Base-by-base conservation (phyloP, 2,113 vertebrate species). In the Phaethon lepturus region DNA sequence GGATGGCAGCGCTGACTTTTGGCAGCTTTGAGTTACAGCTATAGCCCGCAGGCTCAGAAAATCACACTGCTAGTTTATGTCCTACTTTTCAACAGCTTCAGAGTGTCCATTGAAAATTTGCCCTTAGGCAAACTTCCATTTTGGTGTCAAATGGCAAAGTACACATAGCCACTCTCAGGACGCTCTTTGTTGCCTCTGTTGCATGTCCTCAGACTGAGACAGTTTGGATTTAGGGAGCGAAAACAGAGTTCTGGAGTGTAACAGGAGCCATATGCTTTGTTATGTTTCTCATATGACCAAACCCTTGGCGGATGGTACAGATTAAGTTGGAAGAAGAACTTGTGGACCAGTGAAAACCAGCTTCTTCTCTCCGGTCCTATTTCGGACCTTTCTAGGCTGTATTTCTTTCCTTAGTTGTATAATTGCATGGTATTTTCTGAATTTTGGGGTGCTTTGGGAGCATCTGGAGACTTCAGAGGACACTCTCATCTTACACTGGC, bases 71-170 rank as follows among this genome's bases (percentile, higher is more conserved):
- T 93, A 18, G 44, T 93, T 94, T 38, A 47, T 86, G 96, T 97
- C 92, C 93, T 96, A 91, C 84, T 97, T 96, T 90, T 88, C 95
- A 87, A 44, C 90, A 88, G 90, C 95, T 92, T 92, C 85, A 55
- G 76, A 84, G 81, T 1, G 3, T 35, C 95, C 45, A 17, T 12
- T 69, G 90, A 93, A 86, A 86, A 73, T 77, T 11, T 49, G 72
- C 92, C 97, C 59, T 6, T 6, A 75, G 78, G 95, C 85, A 47
- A 77, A 33, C 96, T 95, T 95, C 92, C 90, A 74, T 94, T 92
- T 92, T 80, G 92, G 78, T 93, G 88, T 96, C 75, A 62, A 60
- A 66, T 90, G 90, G 74, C 78, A 79, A 58, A 93, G 77, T 45
- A 91, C 15, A 10, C 1, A 0, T 3, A 86, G 38, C 22, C 0